Base-by-base conservation (phyloP, 2,888 invertebrate species). In the Trissolcus brochymenae region DNA sequence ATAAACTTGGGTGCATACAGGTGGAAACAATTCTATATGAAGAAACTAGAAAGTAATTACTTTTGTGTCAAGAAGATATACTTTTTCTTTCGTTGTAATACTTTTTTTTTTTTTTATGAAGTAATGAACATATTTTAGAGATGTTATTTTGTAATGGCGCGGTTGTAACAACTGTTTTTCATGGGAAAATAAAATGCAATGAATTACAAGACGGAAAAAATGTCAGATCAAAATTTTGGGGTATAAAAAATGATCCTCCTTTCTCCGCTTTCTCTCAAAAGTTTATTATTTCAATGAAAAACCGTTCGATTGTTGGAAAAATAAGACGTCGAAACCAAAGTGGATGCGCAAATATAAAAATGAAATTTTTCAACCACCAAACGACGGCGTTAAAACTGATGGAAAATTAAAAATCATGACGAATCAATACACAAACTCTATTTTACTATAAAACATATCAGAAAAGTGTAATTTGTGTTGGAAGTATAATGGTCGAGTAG, bases 401-500 rank as follows among this genome's bases (percentile, higher is more conserved):
- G 6, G 3, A 46, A 16, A 46, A 46, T 46, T 16, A 60, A 50
- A 60, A 60, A 55, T 17, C 49, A 7, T 50, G 13, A 57, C 43
- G 14, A 62, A 53, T 50, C 6, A 49, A 35, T n/a, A 11, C 16
- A 19, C 13, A 57, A 66, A 53, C 17, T 35, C 9, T 11, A 59
- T 46, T 59, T 57, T 53, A 53, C 13, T 43, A 16, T 29, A 50
- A 56, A 51, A n/a, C n/a, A n/a, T 21, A 46, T 46, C 50, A 16
- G 35, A 56, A 19, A 51, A 46, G 46, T 14, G 19, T 29, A 60
- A 66, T 61, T 72, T 64, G 35, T 51, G 49, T 73, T 35, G 16
- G 9, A 61, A 25, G 62, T 67, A 35, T 35, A 74, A 74, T 67
- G 57, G 62, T 74, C 53, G 67, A 61, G 61, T 70, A 65, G 70